Conservation (phyloP, 2,888 invertebrate genomes). For the Netelia fuscicornis region DNA sequence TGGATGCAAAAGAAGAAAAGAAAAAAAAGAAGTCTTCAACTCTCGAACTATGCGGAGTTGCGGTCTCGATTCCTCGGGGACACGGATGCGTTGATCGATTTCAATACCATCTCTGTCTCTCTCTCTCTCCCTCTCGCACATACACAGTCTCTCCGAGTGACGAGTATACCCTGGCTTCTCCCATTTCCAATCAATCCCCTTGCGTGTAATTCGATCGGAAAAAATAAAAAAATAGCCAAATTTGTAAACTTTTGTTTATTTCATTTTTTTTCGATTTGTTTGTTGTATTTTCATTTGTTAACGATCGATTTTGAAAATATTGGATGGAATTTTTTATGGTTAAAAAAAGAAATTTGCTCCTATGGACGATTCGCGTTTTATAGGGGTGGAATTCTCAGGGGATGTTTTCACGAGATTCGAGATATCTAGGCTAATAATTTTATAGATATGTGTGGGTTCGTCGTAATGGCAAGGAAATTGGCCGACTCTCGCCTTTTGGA, state of each 20-base stretch:
- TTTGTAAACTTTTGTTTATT: not conserved
- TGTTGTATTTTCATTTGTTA: not conserved
- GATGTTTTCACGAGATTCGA: conserved; percentile 44
- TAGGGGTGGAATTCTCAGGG: conserved; percentile 26
- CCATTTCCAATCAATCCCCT: not conserved
- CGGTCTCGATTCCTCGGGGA: conserved; percentile 44
- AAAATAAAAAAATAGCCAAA: not conserved
- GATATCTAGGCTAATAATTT: conserved; percentile 39
- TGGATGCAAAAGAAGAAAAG: conserved; percentile 28
- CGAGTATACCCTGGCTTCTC: conserved; percentile 5
- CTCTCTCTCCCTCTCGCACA: not conserved
- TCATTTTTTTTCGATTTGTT: not conserved
- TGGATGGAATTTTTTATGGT: too few relatives aligned
- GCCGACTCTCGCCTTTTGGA: conserved; percentile 28
- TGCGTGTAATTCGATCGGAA: not conserved
- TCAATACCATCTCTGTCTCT: conserved; percentile 32
- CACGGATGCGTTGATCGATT: conserved; percentile 39
- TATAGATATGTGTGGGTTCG: conserved; percentile 24
- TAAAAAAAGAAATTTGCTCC: too few relatives aligned
- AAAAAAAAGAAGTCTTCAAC: conserved; percentile 23
- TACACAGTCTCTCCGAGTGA: not conserved
- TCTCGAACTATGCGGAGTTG: conserved; percentile 11
- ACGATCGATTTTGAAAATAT: not conserved
- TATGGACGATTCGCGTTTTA: too few relatives aligned
- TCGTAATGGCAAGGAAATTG: conserved; percentile 56